A percentile compares a stretch with the other conserved stretches of the same genome.
phyloP scores from a whole-genome alignment of 2,888 invertebrate species.

The Acanthosepion esculentum region DNA sequence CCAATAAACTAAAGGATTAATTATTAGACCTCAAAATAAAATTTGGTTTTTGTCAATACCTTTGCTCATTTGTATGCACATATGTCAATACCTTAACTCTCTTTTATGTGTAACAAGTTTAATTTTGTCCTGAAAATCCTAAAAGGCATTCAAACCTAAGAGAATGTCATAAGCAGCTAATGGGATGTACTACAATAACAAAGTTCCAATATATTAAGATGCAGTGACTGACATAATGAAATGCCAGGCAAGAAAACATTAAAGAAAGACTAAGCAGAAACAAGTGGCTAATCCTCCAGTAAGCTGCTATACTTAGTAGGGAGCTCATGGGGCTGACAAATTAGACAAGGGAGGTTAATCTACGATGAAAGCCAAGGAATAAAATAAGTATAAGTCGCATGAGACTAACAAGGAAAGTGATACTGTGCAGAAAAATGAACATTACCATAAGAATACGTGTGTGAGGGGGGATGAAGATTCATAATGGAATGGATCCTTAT shows the following conservation, averaged over 20 bases:
- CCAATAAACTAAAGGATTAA: background rate
- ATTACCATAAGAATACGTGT: background rate
- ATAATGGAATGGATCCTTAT: constrained; percentile 35
- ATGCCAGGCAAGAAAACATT: background rate
- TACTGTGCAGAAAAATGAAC: background rate
- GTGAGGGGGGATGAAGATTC: background rate
- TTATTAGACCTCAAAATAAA: constrained; percentile 1
- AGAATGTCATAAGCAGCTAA: background rate
- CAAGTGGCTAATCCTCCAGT: background rate
- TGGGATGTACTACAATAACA: background rate
- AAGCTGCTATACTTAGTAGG: background rate
- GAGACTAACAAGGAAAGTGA: background rate
- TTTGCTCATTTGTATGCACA: too few species aligned
- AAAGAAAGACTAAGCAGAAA: background rate
- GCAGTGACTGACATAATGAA: background rate
- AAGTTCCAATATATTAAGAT: background rate
- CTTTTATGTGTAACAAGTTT: too few species aligned
- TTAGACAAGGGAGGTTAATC: background rate
- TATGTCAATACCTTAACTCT: too few species aligned
- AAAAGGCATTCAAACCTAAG: background rate
- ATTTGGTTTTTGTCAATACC: background rate
- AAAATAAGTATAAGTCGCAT: background rate
- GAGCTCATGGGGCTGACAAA: background rate
- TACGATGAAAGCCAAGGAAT: background rate
- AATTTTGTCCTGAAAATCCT: background rate